A percentile compares a stretch with the other conserved stretches of the same genome.
phyloP scores from a whole-genome alignment of 2,888 invertebrate species.

The Heliconius hortense region DNA sequence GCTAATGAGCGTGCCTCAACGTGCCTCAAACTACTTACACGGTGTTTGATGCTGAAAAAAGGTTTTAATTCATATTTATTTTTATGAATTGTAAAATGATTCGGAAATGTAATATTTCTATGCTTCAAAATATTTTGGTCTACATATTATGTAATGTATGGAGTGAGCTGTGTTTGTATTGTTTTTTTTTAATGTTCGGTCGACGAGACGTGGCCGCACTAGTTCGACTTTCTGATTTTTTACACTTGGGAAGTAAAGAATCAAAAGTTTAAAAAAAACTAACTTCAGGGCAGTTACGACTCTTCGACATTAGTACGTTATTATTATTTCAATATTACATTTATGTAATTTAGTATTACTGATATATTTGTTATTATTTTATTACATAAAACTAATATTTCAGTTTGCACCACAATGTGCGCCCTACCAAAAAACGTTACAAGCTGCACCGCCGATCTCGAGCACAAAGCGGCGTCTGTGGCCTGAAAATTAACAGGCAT shows the following conservation, averaged over 20 bases:
- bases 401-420: no score
- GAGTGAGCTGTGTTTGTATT: not conserved
- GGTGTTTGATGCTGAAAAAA: constrained; percentile 25
- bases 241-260: no score
- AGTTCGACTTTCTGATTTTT: no score
- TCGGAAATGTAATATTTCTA: not conserved
- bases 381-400: no score
- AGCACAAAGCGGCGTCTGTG: constrained; percentile 69
- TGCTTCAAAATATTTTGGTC: not conserved
- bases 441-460: constrained; percentile 48
- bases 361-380: no score
- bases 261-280: no score
- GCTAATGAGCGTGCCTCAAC: constrained; percentile 61
- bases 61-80: constrained; percentile 10
- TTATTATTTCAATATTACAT: no score
- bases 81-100: not conserved
- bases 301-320: no score
- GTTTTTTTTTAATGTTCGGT: no score
- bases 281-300: no score
- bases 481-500: constrained; percentile 73
- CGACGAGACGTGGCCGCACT: no score
- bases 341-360: no score
- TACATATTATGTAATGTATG: not conserved
- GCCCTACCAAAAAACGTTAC: constrained; percentile 36
- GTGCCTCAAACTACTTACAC: constrained; percentile 31